Evolutionary conservation across 2,797 vertebrate species (phyloP).

Genomic region (Enteromius viviparus): DNA sequence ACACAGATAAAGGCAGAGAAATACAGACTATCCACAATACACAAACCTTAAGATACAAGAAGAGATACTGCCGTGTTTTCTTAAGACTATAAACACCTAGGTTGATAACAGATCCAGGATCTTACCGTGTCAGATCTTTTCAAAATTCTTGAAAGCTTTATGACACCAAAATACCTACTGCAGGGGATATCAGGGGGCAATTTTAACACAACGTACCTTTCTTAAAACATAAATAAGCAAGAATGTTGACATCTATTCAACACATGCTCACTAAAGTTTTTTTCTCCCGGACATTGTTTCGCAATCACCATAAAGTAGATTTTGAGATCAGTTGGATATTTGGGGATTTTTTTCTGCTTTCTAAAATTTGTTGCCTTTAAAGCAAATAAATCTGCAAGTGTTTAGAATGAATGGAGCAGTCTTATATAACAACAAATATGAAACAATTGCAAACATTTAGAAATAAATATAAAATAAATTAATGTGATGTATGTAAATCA

Average conservation of each 20-base stretch:
- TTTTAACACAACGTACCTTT: neutral
- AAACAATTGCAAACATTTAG: neutral
- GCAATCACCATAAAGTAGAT: neutral
- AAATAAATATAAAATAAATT: neutral
- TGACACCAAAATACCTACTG: slow-evolving; percentile 4
- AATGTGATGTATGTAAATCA: neutral
- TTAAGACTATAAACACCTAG: slow-evolving; percentile 41
- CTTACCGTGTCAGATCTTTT: slow-evolving; percentile 17
- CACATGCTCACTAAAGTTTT: neutral
- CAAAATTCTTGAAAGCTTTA: neutral
- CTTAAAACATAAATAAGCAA: neutral
- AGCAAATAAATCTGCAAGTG: neutral
- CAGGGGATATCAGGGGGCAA: neutral
- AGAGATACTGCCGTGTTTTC: slow-evolving; percentile 33
- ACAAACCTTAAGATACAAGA: slow-evolving; percentile 36
- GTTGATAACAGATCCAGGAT: slow-evolving; percentile 23
- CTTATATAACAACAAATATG: neutral
- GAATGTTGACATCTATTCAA: neutral
- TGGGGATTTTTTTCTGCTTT: neutral
- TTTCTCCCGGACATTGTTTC: neutral
- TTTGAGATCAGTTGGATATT: slow-evolving; percentile 1
- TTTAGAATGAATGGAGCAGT: neutral
- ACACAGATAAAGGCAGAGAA: slow-evolving; percentile 40
- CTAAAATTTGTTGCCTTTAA: neutral
- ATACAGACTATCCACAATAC: slow-evolving; percentile 49